Evolutionary conservation across 2,113 vertebrate genomes (phyloP), one percentile per base, ranked within the genome.

Genomic region (Apteryx owenii): DNA sequence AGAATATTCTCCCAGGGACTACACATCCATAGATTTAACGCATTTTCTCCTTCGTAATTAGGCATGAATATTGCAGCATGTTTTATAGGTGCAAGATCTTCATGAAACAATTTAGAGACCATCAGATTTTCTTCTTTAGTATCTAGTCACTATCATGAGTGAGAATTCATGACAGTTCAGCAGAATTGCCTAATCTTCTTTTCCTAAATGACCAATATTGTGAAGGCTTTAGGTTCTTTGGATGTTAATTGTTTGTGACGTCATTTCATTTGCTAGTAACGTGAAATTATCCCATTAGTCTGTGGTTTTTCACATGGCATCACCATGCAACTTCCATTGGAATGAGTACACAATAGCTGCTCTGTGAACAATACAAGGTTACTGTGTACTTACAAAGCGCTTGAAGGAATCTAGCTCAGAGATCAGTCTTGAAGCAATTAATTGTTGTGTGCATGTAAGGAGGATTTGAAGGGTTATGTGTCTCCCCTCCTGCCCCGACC

Each of bases 341-440:
- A 19, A 83, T n/a, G 15, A 58, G 31, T 23, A 40, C 18, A 36
- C 44, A 85, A 4, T 7, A 22, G 25, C 21, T 0, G 0, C 60
- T 83, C 64, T 85, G 44, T 4, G 11, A 81, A n/a, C 36, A 88
- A 28, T 31, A 25, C 12, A 68, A 20, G 5, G 33, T 64, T 1
- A 1, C 7, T 42, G 36, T 62, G 61, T 54, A 61, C 50, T 46
- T 82, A 28, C 10, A 65, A 44, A 50, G 36, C 0, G 1, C 50
- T 75, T 54, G 20, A 51, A 81, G 69, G 54, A 79, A 56, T 79
- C 62, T 7, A 38, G 46, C 69, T 78, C 50, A 38, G 50, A 62
- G 23, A 36, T 56, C 46, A 61, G 31, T 38, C 46, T 75, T 72
- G 44, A 81, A 44, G 60, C 6, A 69, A 73, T n/a, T 81, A 54